phyloP scores from a whole-genome alignment of 2,888 invertebrate genomes.

The Alloplasta piceator region DNA sequence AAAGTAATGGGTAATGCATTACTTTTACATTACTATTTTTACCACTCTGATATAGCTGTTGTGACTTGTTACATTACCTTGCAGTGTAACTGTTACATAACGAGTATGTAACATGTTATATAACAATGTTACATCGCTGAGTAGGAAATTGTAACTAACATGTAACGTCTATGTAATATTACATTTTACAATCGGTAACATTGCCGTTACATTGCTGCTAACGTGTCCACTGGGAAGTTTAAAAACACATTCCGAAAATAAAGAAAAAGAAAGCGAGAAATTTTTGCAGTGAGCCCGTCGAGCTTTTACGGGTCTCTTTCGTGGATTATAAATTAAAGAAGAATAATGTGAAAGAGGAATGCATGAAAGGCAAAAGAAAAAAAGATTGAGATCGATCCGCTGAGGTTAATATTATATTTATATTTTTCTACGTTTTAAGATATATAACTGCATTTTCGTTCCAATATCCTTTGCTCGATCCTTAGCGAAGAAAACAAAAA shows the following conservation, averaged over 20 bases:
- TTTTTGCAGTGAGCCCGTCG: conserved; percentile 1
- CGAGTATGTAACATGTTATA: no score
- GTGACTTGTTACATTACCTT: no score
- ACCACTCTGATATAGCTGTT: no score
- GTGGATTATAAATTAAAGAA: conserved; percentile 34
- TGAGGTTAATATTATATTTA: conserved; percentile 64
- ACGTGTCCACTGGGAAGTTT: no score
- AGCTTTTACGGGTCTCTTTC: conserved; percentile 27
- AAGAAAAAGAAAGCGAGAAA: conserved; percentile 22
- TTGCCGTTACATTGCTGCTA: no score
- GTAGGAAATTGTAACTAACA: no score
- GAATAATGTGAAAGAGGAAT: conserved; percentile 29
- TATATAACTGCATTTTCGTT: conserved; percentile 60
- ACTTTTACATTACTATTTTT: no score
- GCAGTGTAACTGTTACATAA: no score
- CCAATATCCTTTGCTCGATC: conserved; percentile 55
- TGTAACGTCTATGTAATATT: no score
- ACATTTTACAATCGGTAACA: no score
- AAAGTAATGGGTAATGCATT: no score
- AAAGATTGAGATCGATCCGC: conserved; percentile 52
- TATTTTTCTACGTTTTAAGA: conserved; percentile 67
- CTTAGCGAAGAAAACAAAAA: conserved; percentile 42
- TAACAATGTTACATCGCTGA: no score
- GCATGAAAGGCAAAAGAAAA: conserved; percentile 14
- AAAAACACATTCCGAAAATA: conserved; percentile 26